Conservation (phyloP, 2,797 vertebrate genomes). For the Peromyscus aztecus region DNA sequence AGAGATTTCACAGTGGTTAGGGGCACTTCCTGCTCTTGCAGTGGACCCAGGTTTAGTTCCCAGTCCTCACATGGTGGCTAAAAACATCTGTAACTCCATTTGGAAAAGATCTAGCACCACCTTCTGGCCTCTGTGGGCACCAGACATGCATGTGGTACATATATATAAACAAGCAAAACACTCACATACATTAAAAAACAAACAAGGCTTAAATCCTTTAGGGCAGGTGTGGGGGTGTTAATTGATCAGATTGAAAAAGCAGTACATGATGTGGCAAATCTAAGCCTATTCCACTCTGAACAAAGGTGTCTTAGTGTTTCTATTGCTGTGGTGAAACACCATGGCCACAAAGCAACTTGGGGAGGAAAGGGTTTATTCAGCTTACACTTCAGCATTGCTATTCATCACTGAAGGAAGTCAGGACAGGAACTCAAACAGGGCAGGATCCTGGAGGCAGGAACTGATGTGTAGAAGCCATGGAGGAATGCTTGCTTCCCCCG, state of each 20-base stretch:
- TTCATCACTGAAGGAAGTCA: neutral
- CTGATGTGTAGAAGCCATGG: neutral
- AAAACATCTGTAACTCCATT: neutral
- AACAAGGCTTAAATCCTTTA: neutral
- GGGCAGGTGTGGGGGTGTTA: conserved; percentile 34
- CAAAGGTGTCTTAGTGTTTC: conserved; percentile 42
- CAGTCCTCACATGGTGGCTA: neutral
- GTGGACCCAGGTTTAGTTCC: neutral
- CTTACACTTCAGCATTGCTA: neutral
- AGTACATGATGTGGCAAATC: conserved; percentile 79
- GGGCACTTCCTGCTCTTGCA: neutral
- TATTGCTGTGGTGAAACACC: neutral
- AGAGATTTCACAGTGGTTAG: neutral
- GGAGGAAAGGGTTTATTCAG: neutral
- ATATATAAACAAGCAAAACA: neutral
- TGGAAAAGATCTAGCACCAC: neutral
- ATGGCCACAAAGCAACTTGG: neutral
- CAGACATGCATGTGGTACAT: neutral
- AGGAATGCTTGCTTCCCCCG: neutral
- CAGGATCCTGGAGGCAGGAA: neutral
- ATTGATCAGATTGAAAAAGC: conserved; percentile 74
- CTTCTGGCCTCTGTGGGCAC: neutral
- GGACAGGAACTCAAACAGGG: neutral
- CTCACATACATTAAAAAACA: neutral
- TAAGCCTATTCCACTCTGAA: conserved; percentile 77